These are phyloP conservation scores for Madoqua kirkii DNA, from an alignment of 2,113 vertebrate genomes.

Conservation along the genomic window DNA sequence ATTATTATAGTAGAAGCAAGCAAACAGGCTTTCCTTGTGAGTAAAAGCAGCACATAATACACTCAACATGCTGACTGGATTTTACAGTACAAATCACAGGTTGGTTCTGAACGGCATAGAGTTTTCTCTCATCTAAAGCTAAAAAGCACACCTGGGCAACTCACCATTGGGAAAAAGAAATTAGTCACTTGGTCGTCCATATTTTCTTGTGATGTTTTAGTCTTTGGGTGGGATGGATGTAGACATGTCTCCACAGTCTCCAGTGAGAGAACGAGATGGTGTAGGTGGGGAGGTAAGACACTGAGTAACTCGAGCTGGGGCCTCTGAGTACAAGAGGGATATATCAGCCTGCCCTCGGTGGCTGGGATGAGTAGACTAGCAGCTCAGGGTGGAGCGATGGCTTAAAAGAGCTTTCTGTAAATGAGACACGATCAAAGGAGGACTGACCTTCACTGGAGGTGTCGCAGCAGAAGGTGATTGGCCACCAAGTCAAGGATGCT, in stretches of 20 bases:
- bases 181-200: neutral
- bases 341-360: neutral
- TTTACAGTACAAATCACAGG: constrained; percentile 39
- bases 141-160: neutral
- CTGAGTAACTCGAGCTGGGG: neutral
- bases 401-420: neutral
- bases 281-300: neutral
- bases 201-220: neutral
- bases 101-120: constrained; percentile 43
- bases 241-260: neutral
- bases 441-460: neutral
- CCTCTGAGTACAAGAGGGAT: neutral
- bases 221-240: neutral
- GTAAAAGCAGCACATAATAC: constrained; percentile 61
- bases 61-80: constrained; percentile 54
- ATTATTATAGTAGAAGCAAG: constrained; percentile 66
- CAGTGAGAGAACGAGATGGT: neutral
- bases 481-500: neutral
- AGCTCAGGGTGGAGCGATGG: neutral
- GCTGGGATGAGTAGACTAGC: neutral
- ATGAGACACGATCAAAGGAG: neutral
- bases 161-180: neutral
- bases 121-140: constrained; percentile 35
- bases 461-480: neutral
- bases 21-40: constrained; percentile 60